Percentiles rank a stretch among this genome's conserved stretches.
phyloP scores from a whole-genome alignment of 2,797 vertebrate genomes.

The Spizella passerina region DNA sequence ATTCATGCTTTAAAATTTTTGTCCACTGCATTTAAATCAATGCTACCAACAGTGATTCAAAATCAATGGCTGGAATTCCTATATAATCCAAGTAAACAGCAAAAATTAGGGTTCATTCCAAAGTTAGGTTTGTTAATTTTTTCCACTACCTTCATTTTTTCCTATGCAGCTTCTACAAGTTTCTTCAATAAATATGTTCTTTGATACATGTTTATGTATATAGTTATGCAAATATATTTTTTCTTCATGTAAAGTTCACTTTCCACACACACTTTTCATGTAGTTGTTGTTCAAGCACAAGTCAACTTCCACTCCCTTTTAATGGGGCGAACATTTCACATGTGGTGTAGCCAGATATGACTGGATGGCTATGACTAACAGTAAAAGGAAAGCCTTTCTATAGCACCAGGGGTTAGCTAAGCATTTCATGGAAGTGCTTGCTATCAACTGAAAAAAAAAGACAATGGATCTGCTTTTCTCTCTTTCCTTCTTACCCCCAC shows the following conservation, averaged over 20 bases:
- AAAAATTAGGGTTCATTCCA: not conserved
- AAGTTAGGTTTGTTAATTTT: not conserved
- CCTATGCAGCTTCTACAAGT: not conserved
- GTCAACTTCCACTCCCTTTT: not conserved
- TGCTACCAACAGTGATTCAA: constrained; percentile 40
- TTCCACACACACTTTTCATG: not conserved
- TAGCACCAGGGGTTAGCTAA: not conserved
- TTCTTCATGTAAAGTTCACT: not conserved
- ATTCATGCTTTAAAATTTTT: constrained; percentile 49
- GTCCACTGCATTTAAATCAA: constrained; percentile 57
- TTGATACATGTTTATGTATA: not conserved
- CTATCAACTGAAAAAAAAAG: not conserved
- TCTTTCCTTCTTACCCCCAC: not conserved
- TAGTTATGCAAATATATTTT: not conserved
- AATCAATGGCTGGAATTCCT: not conserved
- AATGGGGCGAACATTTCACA: not conserved
- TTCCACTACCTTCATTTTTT: not conserved
- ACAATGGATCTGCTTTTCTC: not conserved
- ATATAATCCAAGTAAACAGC: not conserved
- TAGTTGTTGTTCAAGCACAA: not conserved
- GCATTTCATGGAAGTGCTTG: not conserved
- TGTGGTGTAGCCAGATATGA: not conserved
- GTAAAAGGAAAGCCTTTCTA: not conserved
- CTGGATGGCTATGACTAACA: not conserved
- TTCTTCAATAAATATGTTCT: not conserved